Evolutionary conservation across 2,113 vertebrate species (phyloP).

Genomic region (Capra hircus): DNA sequence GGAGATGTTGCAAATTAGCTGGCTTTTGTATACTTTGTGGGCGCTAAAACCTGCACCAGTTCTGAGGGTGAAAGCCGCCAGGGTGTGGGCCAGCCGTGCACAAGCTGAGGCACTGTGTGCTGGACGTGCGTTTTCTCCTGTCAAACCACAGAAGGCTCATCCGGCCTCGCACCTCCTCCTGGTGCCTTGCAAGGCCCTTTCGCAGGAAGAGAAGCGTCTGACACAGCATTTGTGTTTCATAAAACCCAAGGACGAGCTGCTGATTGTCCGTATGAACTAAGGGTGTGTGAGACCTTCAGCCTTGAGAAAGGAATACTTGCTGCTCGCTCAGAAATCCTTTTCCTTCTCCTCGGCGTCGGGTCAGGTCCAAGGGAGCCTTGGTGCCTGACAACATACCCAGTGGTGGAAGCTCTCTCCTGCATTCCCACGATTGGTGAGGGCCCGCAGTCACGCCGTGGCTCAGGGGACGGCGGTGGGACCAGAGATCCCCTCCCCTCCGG

Average conservation of each 20-base stretch:
- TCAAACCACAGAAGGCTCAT: not conserved
- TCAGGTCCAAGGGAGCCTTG: not conserved
- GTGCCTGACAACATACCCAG: not conserved
- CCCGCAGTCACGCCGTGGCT: not conserved
- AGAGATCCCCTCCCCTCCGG: not conserved
- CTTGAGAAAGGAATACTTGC: too few species aligned
- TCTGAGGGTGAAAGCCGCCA: not conserved
- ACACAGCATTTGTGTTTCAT: rapidly evolving
- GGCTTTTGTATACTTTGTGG: not conserved
- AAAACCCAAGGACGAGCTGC: not conserved
- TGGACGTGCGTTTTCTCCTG: rapidly evolving
- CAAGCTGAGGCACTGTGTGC: rapidly evolving
- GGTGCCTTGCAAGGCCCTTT: rapidly evolving
- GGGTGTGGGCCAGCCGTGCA: rapidly evolving
- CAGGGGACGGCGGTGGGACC: not conserved
- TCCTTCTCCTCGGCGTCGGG: not conserved
- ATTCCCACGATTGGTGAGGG: rapidly evolving
- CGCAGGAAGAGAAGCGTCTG: not conserved
- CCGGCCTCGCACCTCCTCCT: rapidly evolving
- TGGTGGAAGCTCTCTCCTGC: rapidly evolving
- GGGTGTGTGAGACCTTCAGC: too few species aligned
- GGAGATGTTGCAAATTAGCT: not conserved
- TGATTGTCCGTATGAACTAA: rapidly evolving
- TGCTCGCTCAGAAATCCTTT: not conserved
- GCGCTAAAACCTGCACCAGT: rapidly evolving